Conservation (phyloP, 2,113 vertebrate genomes). For the Phycodurus eques region DNA sequence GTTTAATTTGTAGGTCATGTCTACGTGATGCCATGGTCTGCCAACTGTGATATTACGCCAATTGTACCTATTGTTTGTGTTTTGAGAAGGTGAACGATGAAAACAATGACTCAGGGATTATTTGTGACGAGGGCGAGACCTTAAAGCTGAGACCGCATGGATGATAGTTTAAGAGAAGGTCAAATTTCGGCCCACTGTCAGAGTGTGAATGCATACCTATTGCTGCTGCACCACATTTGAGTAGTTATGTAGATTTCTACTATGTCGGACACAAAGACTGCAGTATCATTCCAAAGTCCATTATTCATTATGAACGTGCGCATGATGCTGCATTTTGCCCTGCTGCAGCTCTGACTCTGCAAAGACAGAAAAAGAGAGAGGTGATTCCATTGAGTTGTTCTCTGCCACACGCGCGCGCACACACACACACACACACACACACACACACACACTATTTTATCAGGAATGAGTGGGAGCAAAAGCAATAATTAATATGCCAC, state of each 20-base stretch:
- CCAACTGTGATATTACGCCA: not conserved
- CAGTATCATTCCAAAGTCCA: constrained; percentile 58
- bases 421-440: not conserved
- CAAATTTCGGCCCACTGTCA: constrained; percentile 3
- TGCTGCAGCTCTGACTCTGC: constrained; percentile 59
- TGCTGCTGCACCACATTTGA: not conserved
- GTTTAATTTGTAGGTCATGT: constrained; percentile 15
- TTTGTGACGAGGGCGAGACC: constrained; percentile 6
- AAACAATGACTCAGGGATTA: constrained; percentile 43
- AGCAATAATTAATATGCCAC: not conserved
- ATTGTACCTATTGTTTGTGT: not conserved
- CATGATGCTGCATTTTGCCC: constrained; percentile 65
- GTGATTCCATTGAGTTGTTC: constrained; percentile 21
- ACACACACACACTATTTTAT: not conserved
- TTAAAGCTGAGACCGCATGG: constrained; percentile 19
- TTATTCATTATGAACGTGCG: constrained; percentile 62
- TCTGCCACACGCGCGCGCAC: not conserved
- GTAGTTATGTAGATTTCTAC: constrained; percentile 1
- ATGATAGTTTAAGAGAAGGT: constrained; percentile 12
- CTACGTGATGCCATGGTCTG: not conserved
- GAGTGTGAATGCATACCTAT: not conserved
- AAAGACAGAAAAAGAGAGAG: constrained; percentile 25
- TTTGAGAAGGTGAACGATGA: constrained; percentile 23
- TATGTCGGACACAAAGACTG: constrained; percentile 41
- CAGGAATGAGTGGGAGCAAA: not conserved